A percentile compares a stretch with the other conserved stretches of the same genome.
phyloP scores from a whole-genome alignment of 2,797 vertebrate genomes.

The Crenichthys baileyi region DNA sequence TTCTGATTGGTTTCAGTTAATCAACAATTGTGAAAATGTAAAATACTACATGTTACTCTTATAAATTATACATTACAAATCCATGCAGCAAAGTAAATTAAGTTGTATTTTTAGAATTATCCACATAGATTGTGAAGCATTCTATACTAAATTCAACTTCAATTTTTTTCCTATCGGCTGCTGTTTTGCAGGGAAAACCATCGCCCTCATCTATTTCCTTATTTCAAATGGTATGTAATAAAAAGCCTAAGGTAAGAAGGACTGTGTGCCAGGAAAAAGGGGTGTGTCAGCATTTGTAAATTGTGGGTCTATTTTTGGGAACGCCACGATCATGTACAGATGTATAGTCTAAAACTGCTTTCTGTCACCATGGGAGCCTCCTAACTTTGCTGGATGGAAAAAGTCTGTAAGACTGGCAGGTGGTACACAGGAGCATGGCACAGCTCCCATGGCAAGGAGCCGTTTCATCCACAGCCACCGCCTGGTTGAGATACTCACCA shows the following conservation, averaged over 20 bases:
- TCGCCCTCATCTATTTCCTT: conserved; percentile 43
- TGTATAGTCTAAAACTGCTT: conserved; percentile 78
- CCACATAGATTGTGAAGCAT: conserved; percentile 3
- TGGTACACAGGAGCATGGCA: conserved; percentile 80
- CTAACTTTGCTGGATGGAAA: conserved; percentile 80
- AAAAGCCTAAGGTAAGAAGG: conserved; percentile 62
- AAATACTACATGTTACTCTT: neutral
- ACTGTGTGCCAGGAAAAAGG: conserved; percentile 77
- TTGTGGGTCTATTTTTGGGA: conserved; percentile 78
- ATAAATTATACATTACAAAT: neutral
- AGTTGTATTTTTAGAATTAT: neutral
- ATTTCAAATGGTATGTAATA: conserved; percentile 64
- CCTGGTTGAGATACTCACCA: conserved; percentile 59
- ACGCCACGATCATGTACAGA: conserved; percentile 52
- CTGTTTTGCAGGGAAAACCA: conserved; percentile 45
- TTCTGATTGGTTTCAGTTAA: neutral
- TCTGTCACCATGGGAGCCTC: conserved; percentile 79
- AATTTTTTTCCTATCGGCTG: conserved; percentile 9
- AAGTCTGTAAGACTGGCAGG: conserved; percentile 81
- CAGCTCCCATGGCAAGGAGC: conserved; percentile 68
- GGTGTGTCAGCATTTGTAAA: conserved; percentile 77
- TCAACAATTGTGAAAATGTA: neutral
- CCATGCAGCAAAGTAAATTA: neutral
- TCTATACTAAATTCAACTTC: conserved; percentile 21
- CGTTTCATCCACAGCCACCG: conserved; percentile 59